Evolutionary conservation across 2,888 invertebrate species (phyloP).

Genomic region (Stictocephala bisonia): DNA sequence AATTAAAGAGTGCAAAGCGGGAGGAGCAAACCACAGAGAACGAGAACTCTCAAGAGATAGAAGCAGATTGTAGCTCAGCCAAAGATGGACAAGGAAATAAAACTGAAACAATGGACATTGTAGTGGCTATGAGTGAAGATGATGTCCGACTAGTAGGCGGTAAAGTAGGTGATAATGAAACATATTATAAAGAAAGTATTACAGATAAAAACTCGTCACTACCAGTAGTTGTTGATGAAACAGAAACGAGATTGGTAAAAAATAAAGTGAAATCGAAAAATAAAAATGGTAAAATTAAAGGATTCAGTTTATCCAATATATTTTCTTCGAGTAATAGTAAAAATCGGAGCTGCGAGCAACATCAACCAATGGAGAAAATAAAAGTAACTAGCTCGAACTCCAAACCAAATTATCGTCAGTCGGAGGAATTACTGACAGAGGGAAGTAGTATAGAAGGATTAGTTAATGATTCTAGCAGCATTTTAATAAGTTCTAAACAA

Average conservation of each 20-base stretch:
- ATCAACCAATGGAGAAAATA: too few species aligned
- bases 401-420: too few species aligned
- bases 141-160: neutral
- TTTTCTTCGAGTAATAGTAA: neutral
- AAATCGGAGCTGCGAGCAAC: too few species aligned
- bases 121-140: neutral
- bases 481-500: too few species aligned
- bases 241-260: neutral
- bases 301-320: conserved; percentile 15
- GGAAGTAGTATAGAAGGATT: too few species aligned
- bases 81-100: neutral
- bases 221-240: neutral
- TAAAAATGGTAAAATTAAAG: conserved; percentile 20
- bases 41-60: neutral
- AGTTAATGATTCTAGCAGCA: too few species aligned
- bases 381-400: too few species aligned
- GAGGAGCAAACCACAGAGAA: neutral
- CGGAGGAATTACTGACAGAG: too few species aligned
- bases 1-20: conserved; percentile 27
- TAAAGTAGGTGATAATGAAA: neutral
- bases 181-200: neutral
- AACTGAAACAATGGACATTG: neutral
- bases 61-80: neutral
- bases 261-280: conserved; percentile 16
- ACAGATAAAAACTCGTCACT: neutral